phyloP scores from a whole-genome alignment of 2,113 vertebrate genomes.

The Tamias sibiricus region DNA sequence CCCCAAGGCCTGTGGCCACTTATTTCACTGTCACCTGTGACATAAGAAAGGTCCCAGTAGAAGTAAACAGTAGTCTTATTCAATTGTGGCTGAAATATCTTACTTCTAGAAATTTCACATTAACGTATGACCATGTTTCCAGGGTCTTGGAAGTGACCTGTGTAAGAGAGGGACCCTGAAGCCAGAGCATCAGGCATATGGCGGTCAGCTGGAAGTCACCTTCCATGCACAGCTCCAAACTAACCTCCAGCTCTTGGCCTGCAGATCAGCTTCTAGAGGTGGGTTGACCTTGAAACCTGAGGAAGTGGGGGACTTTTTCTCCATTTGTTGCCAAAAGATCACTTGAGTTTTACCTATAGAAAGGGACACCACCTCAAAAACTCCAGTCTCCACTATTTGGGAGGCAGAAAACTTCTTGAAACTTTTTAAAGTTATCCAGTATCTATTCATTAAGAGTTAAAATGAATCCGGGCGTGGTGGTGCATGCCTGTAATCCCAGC shows the following conservation, averaged over 20 bases:
- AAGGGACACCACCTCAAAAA: not conserved
- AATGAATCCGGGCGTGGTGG: too few species aligned
- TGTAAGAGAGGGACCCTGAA: not conserved
- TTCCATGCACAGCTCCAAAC: rapidly evolving
- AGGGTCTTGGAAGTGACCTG: not conserved
- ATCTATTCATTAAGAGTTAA: not conserved
- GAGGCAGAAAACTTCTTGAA: not conserved
- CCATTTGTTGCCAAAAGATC: not conserved
- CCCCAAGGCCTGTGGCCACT: not conserved
- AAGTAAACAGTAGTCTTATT: not conserved
- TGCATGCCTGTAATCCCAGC: too few species aligned
- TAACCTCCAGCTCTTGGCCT: not conserved
- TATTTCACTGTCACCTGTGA: not conserved
- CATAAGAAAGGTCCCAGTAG: not conserved
- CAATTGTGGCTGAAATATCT: not conserved
- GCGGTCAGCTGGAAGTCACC: not conserved
- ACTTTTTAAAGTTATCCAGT: not conserved
- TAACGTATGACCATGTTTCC: not conserved
- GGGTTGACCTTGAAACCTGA: not conserved
- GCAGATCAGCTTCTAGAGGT: not conserved
- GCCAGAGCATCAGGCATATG: not conserved
- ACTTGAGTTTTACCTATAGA: not conserved
- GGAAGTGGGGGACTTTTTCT: not conserved
- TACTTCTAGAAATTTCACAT: not conserved
- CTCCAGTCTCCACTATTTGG: not conserved